These are phyloP conservation scores for Dryococelus australis DNA, from an alignment of 2,888 invertebrate genomes.

Conservation along the genomic window DNA sequence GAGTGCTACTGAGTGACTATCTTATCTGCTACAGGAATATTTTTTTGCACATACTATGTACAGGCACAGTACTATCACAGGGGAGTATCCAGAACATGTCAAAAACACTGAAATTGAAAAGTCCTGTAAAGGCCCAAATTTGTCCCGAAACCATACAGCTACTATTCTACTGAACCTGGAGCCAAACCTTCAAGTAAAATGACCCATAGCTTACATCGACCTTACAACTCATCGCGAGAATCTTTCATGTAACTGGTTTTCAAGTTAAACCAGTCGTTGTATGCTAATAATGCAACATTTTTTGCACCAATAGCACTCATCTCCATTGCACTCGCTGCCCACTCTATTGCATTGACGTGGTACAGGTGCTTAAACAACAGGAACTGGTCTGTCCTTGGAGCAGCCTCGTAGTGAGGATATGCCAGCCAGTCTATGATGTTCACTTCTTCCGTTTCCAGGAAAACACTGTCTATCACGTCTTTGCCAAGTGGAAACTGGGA, in stretches of 20 bases:
- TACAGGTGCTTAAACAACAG: slow-evolving; percentile 63
- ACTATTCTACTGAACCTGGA: no score
- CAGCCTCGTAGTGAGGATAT: slow-evolving; percentile 63
- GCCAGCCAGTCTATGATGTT: slow-evolving; percentile 63
- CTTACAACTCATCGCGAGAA: slow-evolving; percentile 17
- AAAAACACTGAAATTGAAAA: no score
- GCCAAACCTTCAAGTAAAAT: no score
- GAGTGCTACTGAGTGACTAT: no score
- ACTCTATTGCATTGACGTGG: slow-evolving; percentile 69
- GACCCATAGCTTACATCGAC: background rate
- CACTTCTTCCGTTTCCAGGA: slow-evolving; percentile 55
- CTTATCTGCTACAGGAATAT: no score
- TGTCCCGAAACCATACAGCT: no score
- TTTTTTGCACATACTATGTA: no score
- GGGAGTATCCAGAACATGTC: no score
- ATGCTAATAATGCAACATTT: slow-evolving; percentile 67
- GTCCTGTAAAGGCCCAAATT: no score
- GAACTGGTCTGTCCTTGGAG: slow-evolving; percentile 58
- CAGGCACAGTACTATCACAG: no score
- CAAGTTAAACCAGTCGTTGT: slow-evolving; percentile 51
- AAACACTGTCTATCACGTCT: slow-evolving; percentile 60
- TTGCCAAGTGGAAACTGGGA: slow-evolving; percentile 59
- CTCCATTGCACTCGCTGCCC: slow-evolving; percentile 73
- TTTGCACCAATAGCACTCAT: slow-evolving; percentile 68
- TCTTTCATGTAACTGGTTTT: background rate